Evolutionary conservation across 2,113 vertebrate species (phyloP).

Genomic region (Herpetotheres cachinnans): DNA sequence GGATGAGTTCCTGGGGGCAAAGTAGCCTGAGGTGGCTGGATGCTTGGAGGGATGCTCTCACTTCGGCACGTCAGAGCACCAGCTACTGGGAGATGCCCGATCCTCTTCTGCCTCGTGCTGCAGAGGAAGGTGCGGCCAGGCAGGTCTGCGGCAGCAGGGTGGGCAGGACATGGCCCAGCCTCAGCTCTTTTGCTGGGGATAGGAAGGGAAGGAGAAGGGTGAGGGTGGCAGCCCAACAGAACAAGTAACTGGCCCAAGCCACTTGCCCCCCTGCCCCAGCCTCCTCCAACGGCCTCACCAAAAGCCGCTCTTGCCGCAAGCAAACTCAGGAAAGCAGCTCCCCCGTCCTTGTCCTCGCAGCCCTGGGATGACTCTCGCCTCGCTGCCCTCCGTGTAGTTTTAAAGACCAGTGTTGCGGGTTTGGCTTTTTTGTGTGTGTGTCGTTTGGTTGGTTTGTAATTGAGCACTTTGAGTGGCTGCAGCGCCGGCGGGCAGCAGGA

Average conservation of each 20-base stretch:
- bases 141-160: neutral
- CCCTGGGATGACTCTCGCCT: neutral
- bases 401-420: neutral
- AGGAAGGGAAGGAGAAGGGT: neutral
- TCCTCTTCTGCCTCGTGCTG: neutral
- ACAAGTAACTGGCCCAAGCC: neutral
- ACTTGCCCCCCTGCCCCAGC: neutral
- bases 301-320: neutral
- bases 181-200: fast-evolving
- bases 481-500: neutral
- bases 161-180: neutral
- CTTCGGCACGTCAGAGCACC: neutral
- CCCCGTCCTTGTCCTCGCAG: neutral
- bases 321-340: neutral
- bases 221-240: neutral
- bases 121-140: neutral
- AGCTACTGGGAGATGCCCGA: fast-evolving
- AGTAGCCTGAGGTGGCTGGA: neutral
- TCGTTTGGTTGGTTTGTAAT: neutral
- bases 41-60: neutral
- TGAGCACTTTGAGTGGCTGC: conserved; percentile 9
- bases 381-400: neutral
- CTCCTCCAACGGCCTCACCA: neutral
- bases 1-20: neutral
- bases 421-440: neutral